phyloP scores from a whole-genome alignment of 2,113 vertebrate genomes.

The Chionomys nivalis region DNA sequence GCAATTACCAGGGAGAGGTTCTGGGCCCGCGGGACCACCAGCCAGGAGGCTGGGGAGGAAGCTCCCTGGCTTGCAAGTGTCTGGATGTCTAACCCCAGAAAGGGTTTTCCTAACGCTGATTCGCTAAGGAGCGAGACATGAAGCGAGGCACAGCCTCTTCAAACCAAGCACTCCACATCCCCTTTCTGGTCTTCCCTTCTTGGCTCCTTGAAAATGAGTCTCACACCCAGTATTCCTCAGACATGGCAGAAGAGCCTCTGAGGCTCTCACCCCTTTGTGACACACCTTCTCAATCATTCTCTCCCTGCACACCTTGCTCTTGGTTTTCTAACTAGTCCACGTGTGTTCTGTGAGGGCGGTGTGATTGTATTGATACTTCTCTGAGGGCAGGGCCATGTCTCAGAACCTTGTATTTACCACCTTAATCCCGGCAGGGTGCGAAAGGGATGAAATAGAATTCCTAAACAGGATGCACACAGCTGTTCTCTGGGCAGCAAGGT shows the following conservation, averaged over 20 bases:
- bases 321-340: background rate
- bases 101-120: background rate
- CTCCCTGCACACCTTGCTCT: background rate
- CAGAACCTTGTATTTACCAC: background rate
- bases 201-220: background rate
- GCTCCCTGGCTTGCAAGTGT: slow-evolving; percentile 50
- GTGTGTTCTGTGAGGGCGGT: background rate
- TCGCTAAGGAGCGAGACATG: background rate
- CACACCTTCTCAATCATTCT: background rate
- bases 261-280: background rate
- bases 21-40: slow-evolving; percentile 73
- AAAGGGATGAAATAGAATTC: background rate
- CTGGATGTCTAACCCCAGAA: slow-evolving; percentile 40
- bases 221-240: too few species aligned
- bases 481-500: background rate
- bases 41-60: slow-evolving; percentile 68
- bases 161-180: accelerated
- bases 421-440: background rate
- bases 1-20: slow-evolving; percentile 82
- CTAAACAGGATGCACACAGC: background rate
- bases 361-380: background rate
- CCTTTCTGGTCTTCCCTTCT: background rate
- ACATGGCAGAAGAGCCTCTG: background rate
- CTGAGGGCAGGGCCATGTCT: background rate
- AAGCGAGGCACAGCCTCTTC: background rate